Conservation (phyloP, 2,797 vertebrate species). For the Harpagifer antarcticus region DNA sequence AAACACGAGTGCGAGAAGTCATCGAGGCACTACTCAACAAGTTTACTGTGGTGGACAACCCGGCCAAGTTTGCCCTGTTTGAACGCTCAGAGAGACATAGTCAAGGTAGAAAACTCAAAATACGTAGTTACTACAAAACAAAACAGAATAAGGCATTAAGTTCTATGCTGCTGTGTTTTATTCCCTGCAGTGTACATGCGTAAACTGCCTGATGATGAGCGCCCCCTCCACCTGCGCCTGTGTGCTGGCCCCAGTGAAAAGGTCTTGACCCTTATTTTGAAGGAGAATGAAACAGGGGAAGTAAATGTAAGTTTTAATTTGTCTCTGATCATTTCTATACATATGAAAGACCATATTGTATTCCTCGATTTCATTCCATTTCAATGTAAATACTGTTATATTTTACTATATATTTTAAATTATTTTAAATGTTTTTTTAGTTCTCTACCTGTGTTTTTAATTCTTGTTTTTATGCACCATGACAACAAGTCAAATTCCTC, state of each 20-base stretch:
- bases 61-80: conserved; percentile 95
- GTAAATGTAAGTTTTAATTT: conserved; percentile 90
- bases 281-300: conserved; percentile 95
- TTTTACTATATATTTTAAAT: too few species aligned
- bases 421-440: too few species aligned
- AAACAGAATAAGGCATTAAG: not conserved
- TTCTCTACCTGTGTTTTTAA: too few species aligned
- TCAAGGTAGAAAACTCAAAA: conserved; percentile 85
- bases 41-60: conserved; percentile 95
- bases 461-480: too few species aligned
- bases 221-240: conserved; percentile 90
- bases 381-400: not conserved
- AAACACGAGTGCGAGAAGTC: conserved; percentile 91
- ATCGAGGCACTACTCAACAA: conserved; percentile 96
- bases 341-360: not conserved
- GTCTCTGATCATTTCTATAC: not conserved
- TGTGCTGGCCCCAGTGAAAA: conserved; percentile 94
- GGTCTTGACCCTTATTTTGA: conserved; percentile 90
- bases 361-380: too few species aligned
- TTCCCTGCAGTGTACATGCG: conserved; percentile 86
- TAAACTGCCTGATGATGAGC: conserved; percentile 90
- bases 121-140: not conserved
- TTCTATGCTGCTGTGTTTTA: not conserved
- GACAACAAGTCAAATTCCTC: too few species aligned
- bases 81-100: conserved; percentile 91